Base-by-base conservation (phyloP, 2,797 vertebrate genomes). In the Molossus alvarezi region DNA sequence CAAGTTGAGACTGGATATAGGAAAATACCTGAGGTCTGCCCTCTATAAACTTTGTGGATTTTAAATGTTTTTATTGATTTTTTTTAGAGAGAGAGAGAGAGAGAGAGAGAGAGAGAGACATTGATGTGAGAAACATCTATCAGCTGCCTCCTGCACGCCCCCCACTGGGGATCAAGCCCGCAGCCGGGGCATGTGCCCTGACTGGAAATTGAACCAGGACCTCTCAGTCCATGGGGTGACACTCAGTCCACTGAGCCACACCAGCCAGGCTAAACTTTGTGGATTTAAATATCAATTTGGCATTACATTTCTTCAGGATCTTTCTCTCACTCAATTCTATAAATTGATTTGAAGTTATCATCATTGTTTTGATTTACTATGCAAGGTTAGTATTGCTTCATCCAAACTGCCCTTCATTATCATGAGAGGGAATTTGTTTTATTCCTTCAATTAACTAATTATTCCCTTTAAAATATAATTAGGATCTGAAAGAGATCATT, bases 341-440 rank as follows among this genome's bases (percentile, higher is more conserved):
- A 80, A 69, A 11, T 69, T 90, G 18, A 88, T 84, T 76, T 73
- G 20, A 75, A 85, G 86, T 84, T 95, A 64, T 84, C 25, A n/a
- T 67, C 18, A 57, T 91, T 82, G 37, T 73, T 94, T 90, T 76
- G n/a, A 86, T 6, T 73, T 91, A 48, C 14, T 75, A 79, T 4
- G 12, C 29, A 73, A 93, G 21, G 11, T 75, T 73, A 41, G 55
- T 89, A 11, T 83, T 93, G 62, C 53, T 95, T 73, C 55, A 91
- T 86, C 29, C 23, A 85, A 95, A 93, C 69, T 89, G 53, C 14
- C 20, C 25, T 86, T 89, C 21, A 21, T 83, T 94, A 80, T 57
- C 51, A 95, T 72, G 73, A 95, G 77, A 48, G 51, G 27, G 15
- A 77, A 96, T 95, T 90, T 92, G 88, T 85, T 88, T 92, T 69